Evolutionary conservation across 2,888 invertebrate species (phyloP).

Genomic region (Ecdyonurus torrentis): DNA sequence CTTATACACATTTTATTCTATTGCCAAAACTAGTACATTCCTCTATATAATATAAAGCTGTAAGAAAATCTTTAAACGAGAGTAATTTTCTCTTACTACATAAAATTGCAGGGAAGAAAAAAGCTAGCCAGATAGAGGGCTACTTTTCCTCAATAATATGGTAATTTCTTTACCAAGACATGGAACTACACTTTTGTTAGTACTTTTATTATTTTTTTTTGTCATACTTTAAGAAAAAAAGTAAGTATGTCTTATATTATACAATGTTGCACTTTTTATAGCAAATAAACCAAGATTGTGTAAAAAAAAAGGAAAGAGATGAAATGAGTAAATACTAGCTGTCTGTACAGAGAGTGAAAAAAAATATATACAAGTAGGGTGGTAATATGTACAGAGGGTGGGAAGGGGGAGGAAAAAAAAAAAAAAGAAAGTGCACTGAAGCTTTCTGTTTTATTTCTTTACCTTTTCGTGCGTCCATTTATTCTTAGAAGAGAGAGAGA

Average conservation of each 20-base stretch:
- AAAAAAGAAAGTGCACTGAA: neutral
- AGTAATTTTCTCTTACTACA: neutral
- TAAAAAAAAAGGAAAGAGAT: neutral
- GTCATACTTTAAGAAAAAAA: too few species aligned
- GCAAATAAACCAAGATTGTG: neutral
- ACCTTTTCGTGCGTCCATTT: neutral
- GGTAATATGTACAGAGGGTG: too few species aligned
- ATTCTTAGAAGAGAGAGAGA: neutral
- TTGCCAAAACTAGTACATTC: neutral
- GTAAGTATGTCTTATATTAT: too few species aligned
- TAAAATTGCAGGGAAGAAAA: too few species aligned
- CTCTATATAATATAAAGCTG: neutral
- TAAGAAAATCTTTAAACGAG: neutral
- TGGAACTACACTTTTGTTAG: neutral
- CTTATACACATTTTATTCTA: neutral
- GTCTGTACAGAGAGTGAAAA: too few species aligned
- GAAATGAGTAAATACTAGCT: too few species aligned
- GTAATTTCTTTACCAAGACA: neutral
- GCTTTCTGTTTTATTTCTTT: neutral
- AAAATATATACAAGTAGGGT: too few species aligned
- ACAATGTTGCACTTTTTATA: neutral
- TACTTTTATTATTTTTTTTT: neutral
- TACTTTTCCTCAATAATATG: neutral
- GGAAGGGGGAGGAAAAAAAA: too few species aligned
- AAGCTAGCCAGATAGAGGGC: neutral